Base-by-base conservation (phyloP, 2,888 invertebrate genomes). In the Philereme transversata region DNA sequence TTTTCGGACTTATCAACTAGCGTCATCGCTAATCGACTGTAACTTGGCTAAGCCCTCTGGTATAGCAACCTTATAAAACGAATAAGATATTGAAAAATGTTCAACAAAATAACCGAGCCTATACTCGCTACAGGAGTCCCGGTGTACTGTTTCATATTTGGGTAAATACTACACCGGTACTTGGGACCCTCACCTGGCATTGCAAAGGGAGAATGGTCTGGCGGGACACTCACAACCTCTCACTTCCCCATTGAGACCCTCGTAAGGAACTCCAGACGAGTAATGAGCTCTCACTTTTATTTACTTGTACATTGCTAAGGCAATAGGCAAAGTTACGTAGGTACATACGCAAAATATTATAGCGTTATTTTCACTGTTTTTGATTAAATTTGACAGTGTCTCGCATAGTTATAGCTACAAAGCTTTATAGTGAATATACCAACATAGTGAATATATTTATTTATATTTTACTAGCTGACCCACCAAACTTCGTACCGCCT, bases 211-310 rank as follows among this genome's bases (percentile, higher is more conserved):
- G 72, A 67, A 70, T 64, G 65, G 69, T 65, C 69, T 68, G 68
- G 63, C 69, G 68, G 66, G 76, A 74, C 75, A 75, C 83, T 86
- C 75, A 70, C 69, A 55, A 57, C 75, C 81, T 75, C 79, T 77
- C 67, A 72, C 75, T 77, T 62, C 62, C 71, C 75, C 75, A 77
- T 85, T 81, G 82, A 86, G 83, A 78, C 80, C 76, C 71, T 73
- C 74, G 71, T 75, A 78, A 79, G 82, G 76, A 79, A 76, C 78
- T 75, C 79, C 79, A 84, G 82, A 79, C 83, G 75, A 70, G 79
- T 87, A 87, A 87, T 87, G 86, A 87, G 84, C 81, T 75, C 75
- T 77, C 70, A 51, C 62, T 69, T 73, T 70, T 70, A 62, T 68
- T 64, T 68, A 67, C 65, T 67, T 65, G 57, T 62, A 49, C 61